Conservation (phyloP, 2,113 vertebrate species). For the Lasiurus borealis region DNA sequence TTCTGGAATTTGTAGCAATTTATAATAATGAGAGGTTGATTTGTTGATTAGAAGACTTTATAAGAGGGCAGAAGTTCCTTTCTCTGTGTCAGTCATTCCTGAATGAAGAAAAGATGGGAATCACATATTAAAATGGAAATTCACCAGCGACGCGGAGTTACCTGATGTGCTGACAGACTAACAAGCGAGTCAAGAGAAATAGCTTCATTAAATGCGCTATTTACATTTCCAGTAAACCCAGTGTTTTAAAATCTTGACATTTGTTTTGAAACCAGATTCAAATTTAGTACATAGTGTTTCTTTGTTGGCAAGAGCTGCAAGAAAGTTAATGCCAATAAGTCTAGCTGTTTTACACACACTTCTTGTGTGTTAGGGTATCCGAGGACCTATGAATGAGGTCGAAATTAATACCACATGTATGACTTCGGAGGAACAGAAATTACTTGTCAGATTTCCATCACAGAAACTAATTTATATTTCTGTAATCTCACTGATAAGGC, state of each 20-base stretch:
- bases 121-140: conserved; percentile 27
- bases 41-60: conserved; percentile 11
- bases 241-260: conserved; percentile 73
- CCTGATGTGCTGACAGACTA: conserved; percentile 54
- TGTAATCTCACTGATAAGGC: conserved; percentile 63
- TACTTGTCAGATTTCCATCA: conserved; percentile 63
- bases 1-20: conserved; percentile 45
- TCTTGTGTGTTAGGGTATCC: conserved; percentile 71
- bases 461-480: conserved; percentile 72
- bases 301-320: conserved; percentile 75
- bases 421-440: conserved; percentile 41
- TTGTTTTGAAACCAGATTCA: conserved; percentile 83
- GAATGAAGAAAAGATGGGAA: conserved; percentile 13
- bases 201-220: conserved; percentile 66
- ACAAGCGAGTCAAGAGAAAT: conserved; percentile 44
- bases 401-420: conserved; percentile 77
- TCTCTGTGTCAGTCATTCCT: not conserved
- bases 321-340: conserved; percentile 68
- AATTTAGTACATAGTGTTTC: conserved; percentile 75
- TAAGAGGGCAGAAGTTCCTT: not conserved
- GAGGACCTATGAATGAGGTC: conserved; percentile 76
- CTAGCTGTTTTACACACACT: conserved; percentile 70
- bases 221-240: conserved; percentile 73
- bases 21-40: conserved; percentile 19
- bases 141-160: not conserved